A percentile compares a stretch with the other conserved stretches of the same genome.
Conservation (phyloP, 2,888 invertebrate species). For the Tachina fera region DNA sequence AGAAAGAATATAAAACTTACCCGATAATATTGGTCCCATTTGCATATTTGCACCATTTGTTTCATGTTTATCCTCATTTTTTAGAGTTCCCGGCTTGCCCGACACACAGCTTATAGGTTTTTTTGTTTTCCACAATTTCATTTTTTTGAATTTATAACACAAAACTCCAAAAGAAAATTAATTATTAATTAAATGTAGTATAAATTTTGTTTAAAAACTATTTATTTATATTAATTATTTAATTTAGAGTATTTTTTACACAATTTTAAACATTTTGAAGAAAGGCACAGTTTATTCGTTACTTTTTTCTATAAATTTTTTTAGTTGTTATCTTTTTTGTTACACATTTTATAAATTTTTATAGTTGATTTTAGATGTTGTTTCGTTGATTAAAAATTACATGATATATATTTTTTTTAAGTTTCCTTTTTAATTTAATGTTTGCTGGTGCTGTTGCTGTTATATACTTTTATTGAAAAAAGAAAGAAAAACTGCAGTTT, state of each 20-base stretch:
- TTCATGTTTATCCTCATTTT: conserved; percentile 78
- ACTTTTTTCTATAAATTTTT: neutral
- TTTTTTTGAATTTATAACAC: conserved; percentile 69
- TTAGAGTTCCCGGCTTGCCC: conserved; percentile 78
- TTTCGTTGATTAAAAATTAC: conserved; percentile 23
- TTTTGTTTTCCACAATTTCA: conserved; percentile 83
- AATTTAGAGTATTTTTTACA: conserved; percentile 5
- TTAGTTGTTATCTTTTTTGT: neutral
- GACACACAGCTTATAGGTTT: conserved; percentile 83
- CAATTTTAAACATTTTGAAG: conserved; percentile 42
- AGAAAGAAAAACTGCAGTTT: conserved; percentile 65
- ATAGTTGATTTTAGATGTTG: conserved; percentile 22
- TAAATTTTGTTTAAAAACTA: neutral
- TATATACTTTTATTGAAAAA: neutral
- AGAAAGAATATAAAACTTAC: conserved; percentile 74
- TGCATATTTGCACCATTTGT: conserved; percentile 77
- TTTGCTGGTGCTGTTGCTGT: conserved; percentile 20
- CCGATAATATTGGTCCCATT: conserved; percentile 80
- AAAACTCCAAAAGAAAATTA: neutral
- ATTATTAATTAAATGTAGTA: neutral
- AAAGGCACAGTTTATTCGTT: conserved; percentile 30
- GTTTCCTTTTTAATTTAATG: neutral
- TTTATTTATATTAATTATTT: neutral
- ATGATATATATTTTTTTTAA: conserved; percentile 39
- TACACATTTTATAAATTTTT: conserved; percentile 20